A percentile compares a stretch with the other conserved stretches of the same genome.
Evolutionary conservation across 2,797 vertebrate genomes (phyloP).

Genomic region (Octomys mimax): DNA sequence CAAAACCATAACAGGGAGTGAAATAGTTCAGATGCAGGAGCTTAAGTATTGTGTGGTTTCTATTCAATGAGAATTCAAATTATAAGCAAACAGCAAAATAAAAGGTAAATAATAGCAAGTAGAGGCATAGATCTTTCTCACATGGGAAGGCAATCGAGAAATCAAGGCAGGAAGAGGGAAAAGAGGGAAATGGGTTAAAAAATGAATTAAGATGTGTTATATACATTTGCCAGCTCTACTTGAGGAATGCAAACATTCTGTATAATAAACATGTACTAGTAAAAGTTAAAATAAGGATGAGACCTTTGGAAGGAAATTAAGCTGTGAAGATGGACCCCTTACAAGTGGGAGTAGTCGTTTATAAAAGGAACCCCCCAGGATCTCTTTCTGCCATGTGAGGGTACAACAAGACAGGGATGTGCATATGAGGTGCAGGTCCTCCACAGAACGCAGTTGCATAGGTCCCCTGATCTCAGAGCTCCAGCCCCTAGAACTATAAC

Average conservation of each 20-base stretch:
- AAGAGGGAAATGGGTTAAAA: neutral
- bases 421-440: neutral
- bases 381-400: neutral
- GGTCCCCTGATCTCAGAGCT: neutral
- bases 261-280: neutral
- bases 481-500: neutral
- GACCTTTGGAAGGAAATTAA: neutral
- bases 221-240: neutral
- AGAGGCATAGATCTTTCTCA: neutral
- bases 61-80: neutral
- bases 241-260: neutral
- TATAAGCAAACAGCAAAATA: neutral
- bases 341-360: neutral
- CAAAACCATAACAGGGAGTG: neutral
- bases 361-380: neutral
- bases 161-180: neutral
- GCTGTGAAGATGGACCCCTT: neutral
- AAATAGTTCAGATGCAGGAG: neutral
- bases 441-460: neutral
- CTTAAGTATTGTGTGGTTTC: neutral
- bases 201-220: neutral
- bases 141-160: neutral
- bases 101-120: neutral
- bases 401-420: neutral
- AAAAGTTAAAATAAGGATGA: neutral